Evolutionary conservation across 1,140 invertebrate genomes (phyloP), one percentile per base, ranked within the genome.

Genomic region (Bombus waltoni): DNA sequence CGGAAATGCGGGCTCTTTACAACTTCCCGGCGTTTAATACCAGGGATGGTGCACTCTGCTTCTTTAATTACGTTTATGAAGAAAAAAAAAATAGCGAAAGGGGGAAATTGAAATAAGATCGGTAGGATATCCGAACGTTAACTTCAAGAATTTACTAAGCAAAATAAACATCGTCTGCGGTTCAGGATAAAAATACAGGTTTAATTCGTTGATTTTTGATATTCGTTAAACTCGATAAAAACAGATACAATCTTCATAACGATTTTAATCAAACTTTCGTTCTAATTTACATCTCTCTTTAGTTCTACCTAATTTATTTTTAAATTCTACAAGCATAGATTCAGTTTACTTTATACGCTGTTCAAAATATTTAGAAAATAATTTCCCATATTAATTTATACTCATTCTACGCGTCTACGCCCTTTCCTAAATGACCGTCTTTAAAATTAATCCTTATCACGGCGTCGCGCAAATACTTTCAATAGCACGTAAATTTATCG

Each of bases 1-100:
- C 92, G 94, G 94, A 94, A 92, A 94, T 95, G 94, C 94, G 94
- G 94, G 94, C 77, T 84, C 73, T 76, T 86, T 89, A 68, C 40
- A 65, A 28, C 65, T 62, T 79, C 68, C 47, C 74, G 4, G 22
- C 59, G 44, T 75, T 35, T 47, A 62, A 70, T 25, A 42, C 42
- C 25, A 57, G 28, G 22, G 13, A 32, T n/a, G 75, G 25, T 42
- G 4, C 8, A 25, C 66, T 79, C 25, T 38, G 6, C n/a, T 42
- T 18, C 76, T 62, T 72, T 62, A 10, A 40, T 84, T 72, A 59
- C 10, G 4, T 75, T 68, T 18, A 65, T 81, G 18, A 13, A 18
- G 6, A n/a, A 35, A n/a, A 25, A 75, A 62, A 62, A 25, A 57
- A 83, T 38, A 25, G 8, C 18, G 44, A 78, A 44, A 28, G 35